phyloP scores from a whole-genome alignment of 2,888 invertebrate species.

The Asteroscopus sphinx region DNA sequence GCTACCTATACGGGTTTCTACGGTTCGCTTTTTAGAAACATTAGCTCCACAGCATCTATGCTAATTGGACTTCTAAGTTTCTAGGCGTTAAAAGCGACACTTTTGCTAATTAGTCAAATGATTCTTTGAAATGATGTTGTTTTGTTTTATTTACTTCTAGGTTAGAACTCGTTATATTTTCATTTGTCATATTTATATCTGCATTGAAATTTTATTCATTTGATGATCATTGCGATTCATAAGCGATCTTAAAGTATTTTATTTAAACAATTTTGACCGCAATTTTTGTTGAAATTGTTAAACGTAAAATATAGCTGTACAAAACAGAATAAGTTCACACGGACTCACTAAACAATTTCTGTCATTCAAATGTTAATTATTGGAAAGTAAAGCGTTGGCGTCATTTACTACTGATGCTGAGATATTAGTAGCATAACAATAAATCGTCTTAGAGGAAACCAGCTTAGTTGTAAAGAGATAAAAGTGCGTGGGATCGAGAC shows the following conservation, averaged over 20 bases:
- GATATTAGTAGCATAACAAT: slow-evolving; percentile 85
- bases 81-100: slow-evolving; percentile 46
- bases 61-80: slow-evolving; percentile 61
- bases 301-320: slow-evolving; percentile 27
- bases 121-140: slow-evolving; percentile 48
- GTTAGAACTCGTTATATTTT: slow-evolving; percentile 13
- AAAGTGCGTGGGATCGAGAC: slow-evolving; percentile 82
- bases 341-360: slow-evolving; percentile 50
- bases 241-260: not conserved
- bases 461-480: slow-evolving; percentile 85
- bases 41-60: slow-evolving; percentile 54
- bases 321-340: slow-evolving; percentile 42
- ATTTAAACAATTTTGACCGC: not conserved
- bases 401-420: slow-evolving; percentile 73
- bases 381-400: slow-evolving; percentile 81
- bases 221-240: not conserved
- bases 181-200: not conserved
- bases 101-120: slow-evolving; percentile 53
- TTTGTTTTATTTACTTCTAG: slow-evolving; percentile 31
- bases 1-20: slow-evolving; percentile 78
- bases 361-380: slow-evolving; percentile 81
- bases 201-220: not conserved
- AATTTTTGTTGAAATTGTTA: slow-evolving; percentile 1
- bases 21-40: slow-evolving; percentile 65
- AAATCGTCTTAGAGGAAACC: slow-evolving; percentile 84